These are phyloP conservation scores for Ploceus nigricollis DNA, from an alignment of 2,113 vertebrate species.

Conservation along the genomic window DNA sequence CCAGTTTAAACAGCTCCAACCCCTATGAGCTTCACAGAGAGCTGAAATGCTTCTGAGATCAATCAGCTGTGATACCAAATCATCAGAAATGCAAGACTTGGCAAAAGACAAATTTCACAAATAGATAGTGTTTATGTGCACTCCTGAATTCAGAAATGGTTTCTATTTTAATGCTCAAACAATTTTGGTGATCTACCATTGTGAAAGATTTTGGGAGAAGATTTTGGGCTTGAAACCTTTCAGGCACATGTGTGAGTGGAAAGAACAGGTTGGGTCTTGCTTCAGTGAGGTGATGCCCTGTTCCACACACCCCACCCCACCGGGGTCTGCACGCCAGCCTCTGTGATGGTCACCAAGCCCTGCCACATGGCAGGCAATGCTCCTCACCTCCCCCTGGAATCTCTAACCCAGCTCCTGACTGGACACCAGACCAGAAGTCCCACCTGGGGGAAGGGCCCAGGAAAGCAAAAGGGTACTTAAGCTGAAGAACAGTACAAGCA, in stretches of 20 bases:
- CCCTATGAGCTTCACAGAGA: neutral
- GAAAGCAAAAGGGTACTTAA: neutral
- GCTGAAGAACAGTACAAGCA: neutral
- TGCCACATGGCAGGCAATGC: neutral
- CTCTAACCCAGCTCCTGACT: neutral
- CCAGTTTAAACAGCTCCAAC: neutral
- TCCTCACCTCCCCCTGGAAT: neutral
- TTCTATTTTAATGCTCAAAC: neutral
- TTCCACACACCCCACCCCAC: neutral
- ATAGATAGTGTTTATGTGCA: neutral
- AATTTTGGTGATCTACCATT: neutral
- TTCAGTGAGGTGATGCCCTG: neutral
- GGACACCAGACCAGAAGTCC: neutral
- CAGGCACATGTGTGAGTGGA: rapidly evolving
- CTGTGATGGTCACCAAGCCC: neutral
- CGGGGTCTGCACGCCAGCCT: neutral
- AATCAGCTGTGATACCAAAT: neutral
- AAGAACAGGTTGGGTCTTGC: neutral
- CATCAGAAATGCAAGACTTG: neutral
- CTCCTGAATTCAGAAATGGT: neutral
- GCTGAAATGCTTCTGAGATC: neutral
- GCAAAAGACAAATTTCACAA: neutral
- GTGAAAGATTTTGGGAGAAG: neutral
- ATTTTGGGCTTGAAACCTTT: neutral
- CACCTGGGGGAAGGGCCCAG: too few species aligned